Percentiles rank a stretch among this genome's conserved stretches.
These are phyloP conservation scores for Aspidoscelis tigris DNA, from an alignment of 2,113 vertebrate species.

Conservation along the genomic window DNA sequence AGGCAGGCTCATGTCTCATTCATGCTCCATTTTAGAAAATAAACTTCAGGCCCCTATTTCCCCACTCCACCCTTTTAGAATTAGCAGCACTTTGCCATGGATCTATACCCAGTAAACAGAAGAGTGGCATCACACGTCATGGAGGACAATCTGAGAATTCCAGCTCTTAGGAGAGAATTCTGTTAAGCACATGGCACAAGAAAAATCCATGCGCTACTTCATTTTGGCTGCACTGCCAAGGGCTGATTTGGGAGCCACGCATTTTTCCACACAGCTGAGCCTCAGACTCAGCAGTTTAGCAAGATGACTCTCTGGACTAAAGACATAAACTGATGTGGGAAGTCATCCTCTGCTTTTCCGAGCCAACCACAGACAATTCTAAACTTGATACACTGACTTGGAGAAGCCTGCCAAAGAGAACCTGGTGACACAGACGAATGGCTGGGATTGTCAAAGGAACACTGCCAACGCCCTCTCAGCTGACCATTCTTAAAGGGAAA, in stretches of 20 bases:
- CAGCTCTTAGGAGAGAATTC: slow-evolving; percentile 9
- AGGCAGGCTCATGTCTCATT: not conserved
- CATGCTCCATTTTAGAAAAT: slow-evolving; percentile 2
- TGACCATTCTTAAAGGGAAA: not conserved
- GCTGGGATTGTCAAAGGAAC: slow-evolving; percentile 24
- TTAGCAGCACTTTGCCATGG: not conserved
- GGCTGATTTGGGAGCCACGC: slow-evolving; percentile 5
- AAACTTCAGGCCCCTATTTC: not conserved
- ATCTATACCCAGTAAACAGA: not conserved
- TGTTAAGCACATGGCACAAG: not conserved
- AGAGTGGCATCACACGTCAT: not conserved
- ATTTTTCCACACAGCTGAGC: slow-evolving; percentile 15
- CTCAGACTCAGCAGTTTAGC: slow-evolving; percentile 12
- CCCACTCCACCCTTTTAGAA: not conserved
- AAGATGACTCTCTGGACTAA: not conserved
- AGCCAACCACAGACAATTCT: slow-evolving; percentile 23
- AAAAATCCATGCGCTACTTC: slow-evolving; percentile 20
- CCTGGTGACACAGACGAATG: slow-evolving; percentile 7
- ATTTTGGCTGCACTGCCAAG: slow-evolving; percentile 28
- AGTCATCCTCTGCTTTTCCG: not conserved
- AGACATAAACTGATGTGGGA: slow-evolving; percentile 19
- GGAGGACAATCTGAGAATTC: not conserved
- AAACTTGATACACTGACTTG: slow-evolving; percentile 31
- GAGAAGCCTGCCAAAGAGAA: slow-evolving; percentile 18
- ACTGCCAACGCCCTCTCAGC: slow-evolving; percentile 1